Conservation (phyloP, 2,113 vertebrate genomes). For the Anguilla rostrata region DNA sequence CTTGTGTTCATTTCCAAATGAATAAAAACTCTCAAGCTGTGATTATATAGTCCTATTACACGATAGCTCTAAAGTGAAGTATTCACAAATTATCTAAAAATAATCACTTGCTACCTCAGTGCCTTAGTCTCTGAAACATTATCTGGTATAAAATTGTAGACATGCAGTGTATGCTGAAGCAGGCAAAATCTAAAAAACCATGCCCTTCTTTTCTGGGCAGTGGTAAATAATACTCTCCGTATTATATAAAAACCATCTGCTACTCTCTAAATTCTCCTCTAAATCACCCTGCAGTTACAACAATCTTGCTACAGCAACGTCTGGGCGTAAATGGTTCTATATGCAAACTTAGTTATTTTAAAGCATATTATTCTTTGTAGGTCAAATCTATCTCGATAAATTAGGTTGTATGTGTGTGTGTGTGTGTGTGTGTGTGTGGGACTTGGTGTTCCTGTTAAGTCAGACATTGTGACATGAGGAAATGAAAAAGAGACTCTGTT, state of each 20-base stretch:
- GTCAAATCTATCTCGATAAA: neutral
- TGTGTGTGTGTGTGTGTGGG: slow-evolving; percentile 14
- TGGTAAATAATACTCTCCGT: neutral
- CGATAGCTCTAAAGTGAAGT: neutral
- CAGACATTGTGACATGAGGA: neutral
- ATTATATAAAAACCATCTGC: slow-evolving; percentile 1
- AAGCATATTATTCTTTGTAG: neutral
- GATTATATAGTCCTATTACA: neutral
- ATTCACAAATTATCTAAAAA: neutral
- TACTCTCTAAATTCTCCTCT: neutral
- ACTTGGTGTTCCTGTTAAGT: neutral
- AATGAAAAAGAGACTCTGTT: neutral
- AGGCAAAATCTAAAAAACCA: neutral
- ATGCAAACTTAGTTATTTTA: neutral
- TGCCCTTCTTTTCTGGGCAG: neutral
- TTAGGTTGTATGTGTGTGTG: neutral
- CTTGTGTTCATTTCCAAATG: neutral
- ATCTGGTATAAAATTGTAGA: neutral
- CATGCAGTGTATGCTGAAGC: neutral
- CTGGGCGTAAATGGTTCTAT: neutral
- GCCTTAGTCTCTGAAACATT: neutral
- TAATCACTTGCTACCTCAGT: neutral
- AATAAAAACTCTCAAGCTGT: neutral
- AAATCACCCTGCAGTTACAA: neutral
- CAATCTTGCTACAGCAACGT: neutral